Base-by-base conservation (phyloP, 2,797 vertebrate genomes). In the Rhadinocentrus ornatus region DNA sequence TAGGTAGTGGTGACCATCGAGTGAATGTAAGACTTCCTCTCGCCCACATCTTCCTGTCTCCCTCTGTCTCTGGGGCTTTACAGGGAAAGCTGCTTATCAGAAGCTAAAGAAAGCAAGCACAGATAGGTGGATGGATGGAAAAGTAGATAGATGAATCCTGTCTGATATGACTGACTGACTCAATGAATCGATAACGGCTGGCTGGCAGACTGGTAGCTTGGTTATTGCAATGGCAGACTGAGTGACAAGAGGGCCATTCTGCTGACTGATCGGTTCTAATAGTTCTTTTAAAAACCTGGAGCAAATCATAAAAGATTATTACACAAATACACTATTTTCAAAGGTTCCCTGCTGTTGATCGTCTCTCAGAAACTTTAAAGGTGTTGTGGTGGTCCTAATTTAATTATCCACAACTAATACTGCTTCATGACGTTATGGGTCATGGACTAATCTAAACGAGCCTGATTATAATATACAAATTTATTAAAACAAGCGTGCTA, bases 31-130 rank as follows among this genome's bases (percentile, higher is more conserved):
- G 85, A 78, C 75, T 73, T 68, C 59, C 59, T 69, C 39, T 69
- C 46, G 69, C 56, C 22, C 41, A 62, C 72, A 75, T 73, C 62
- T 66, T 71, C 35, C 73, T 48, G 22, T 76, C 63, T 63, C 58
- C 31, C 31, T 71, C 82, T 63, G 73, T 89, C 87, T 88, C 90
- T 86, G 66, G 85, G 83, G 88, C 73, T 92, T 92, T 90, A 77
- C 78, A 56, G 69, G 75, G 65, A 91, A 91, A 89, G 91, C 91
- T 88, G 88, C 88, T 91, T 91, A 90, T 89, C 88, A 31, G 78
- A 68, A 69, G 81, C 63, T 83, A 88, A 89, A 88, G 85, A 89
- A 91, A 87, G 84, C 75, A 84, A 75, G 52, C 71, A 81, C 82
- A 87, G 82, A 88, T 77, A 87, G 87, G 78, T 83, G 80, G 86